Evolutionary conservation across 2,113 vertebrate species (phyloP).

Genomic region (Aptenodytes patagonicus): DNA sequence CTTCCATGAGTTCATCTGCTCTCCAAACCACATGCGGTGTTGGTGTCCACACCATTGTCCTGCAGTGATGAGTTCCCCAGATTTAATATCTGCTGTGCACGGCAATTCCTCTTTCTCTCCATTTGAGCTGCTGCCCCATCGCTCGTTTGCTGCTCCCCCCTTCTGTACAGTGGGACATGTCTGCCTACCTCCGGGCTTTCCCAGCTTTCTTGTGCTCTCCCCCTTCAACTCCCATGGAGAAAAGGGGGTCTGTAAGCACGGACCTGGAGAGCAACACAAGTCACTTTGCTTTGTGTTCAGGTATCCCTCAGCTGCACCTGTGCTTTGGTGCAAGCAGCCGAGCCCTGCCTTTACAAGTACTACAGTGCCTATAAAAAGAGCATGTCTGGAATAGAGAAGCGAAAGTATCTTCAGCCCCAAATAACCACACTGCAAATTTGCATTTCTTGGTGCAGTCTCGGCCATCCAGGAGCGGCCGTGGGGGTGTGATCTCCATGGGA

Average conservation of each 20-base stretch:
- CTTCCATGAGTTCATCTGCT: background rate
- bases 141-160: fast-evolving
- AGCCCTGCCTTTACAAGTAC: background rate
- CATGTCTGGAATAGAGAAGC: background rate
- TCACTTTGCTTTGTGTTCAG: background rate
- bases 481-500: background rate
- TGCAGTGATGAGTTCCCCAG: background rate
- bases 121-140: background rate
- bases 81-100: background rate
- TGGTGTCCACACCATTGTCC: background rate
- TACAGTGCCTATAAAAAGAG: background rate
- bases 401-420: background rate
- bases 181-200: background rate
- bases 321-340: background rate
- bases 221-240: background rate
- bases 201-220: background rate
- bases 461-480: fast-evolving
- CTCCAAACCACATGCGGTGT: fast-evolving
- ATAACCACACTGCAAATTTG: background rate
- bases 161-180: fast-evolving
- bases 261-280: background rate
- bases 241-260: background rate
- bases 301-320: background rate
- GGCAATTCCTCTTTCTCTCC: background rate
- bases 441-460: background rate